Percentiles rank a stretch among this genome's conserved stretches.
These are phyloP conservation scores for Drosophila kikkawai DNA, from an alignment of 1,140 invertebrate genomes.

Conservation along the genomic window DNA sequence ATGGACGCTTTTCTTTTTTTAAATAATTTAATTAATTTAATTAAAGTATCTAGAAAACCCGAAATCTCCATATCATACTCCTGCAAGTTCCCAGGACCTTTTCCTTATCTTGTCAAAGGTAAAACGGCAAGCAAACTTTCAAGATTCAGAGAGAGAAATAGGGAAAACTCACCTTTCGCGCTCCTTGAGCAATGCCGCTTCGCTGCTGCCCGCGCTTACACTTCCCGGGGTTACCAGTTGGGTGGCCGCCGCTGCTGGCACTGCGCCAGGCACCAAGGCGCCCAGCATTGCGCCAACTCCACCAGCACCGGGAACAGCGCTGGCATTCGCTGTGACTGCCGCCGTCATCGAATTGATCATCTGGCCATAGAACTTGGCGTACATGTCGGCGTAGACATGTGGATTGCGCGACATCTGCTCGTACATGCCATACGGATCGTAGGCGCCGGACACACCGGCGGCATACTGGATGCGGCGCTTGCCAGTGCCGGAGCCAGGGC, in stretches of 20 bases:
- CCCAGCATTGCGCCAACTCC: constrained; percentile 1
- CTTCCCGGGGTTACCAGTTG: constrained; percentile 5
- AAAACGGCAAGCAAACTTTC: constrained; percentile 8
- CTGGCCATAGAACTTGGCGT: constrained; percentile 88
- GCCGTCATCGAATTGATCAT: constrained; percentile 67
- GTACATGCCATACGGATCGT: constrained; percentile 85
- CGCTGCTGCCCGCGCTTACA: constrained; percentile 30
- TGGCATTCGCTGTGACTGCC: constrained; percentile 40
- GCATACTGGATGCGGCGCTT: constrained; percentile 85
- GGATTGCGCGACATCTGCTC: constrained; percentile 92
- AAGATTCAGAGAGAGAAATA: neutral
- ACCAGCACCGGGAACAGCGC: neutral
- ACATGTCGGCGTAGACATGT: constrained; percentile 91
- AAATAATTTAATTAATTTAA: too few relatives aligned
- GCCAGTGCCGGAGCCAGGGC: constrained; percentile 31
- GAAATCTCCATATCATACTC: neutral
- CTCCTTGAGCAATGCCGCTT: constrained; percentile 82
- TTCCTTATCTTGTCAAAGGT: neutral
- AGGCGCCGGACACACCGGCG: constrained; percentile 85
- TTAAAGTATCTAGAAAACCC: too few relatives aligned
- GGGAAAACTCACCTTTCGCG: constrained; percentile 89
- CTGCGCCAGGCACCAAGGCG: constrained; percentile 7
- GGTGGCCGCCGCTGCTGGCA: constrained; percentile 86
- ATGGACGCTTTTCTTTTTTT: neutral
- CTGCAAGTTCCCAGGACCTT: constrained; percentile 21